phyloP scores from a whole-genome alignment of 2,113 vertebrate species.

The Typhlomys cinereus region DNA sequence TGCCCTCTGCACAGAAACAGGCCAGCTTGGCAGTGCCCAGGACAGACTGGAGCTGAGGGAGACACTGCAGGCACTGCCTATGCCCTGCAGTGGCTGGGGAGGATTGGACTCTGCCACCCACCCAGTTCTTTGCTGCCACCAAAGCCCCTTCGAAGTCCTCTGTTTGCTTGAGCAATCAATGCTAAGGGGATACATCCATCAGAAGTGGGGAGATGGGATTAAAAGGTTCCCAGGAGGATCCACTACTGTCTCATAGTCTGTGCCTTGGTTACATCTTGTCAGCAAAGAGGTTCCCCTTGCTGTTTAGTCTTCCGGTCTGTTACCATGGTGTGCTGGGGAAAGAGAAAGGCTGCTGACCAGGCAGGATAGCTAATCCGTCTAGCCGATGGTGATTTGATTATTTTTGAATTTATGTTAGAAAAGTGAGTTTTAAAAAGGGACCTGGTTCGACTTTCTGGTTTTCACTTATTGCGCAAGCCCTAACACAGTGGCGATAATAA shows the following conservation, averaged over 20 bases:
- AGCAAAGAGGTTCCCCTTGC: background rate
- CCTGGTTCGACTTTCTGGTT: background rate
- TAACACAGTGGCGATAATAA: slow-evolving; percentile 13
- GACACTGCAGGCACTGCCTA: too few species aligned
- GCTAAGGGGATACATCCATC: background rate
- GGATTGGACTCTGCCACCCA: background rate
- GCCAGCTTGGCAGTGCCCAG: background rate
- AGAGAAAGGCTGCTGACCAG: background rate
- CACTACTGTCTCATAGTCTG: background rate
- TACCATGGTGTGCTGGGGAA: background rate
- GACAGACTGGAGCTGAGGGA: background rate
- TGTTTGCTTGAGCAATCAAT: background rate
- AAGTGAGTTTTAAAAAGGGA: slow-evolving; percentile 28
- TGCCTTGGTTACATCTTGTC: background rate
- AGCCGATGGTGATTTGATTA: background rate
- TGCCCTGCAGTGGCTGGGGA: background rate
- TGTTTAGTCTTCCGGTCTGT: background rate
- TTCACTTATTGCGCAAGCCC: slow-evolving; percentile 53
- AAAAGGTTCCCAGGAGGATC: background rate
- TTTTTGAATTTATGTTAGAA: slow-evolving; percentile 3
- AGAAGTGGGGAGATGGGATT: background rate
- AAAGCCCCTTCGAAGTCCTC: background rate
- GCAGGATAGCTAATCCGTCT: background rate
- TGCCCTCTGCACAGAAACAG: background rate
- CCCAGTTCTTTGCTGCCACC: background rate